These are phyloP conservation scores for Albula goreensis DNA, from an alignment of 2,113 vertebrate species.

Conservation along the genomic window DNA sequence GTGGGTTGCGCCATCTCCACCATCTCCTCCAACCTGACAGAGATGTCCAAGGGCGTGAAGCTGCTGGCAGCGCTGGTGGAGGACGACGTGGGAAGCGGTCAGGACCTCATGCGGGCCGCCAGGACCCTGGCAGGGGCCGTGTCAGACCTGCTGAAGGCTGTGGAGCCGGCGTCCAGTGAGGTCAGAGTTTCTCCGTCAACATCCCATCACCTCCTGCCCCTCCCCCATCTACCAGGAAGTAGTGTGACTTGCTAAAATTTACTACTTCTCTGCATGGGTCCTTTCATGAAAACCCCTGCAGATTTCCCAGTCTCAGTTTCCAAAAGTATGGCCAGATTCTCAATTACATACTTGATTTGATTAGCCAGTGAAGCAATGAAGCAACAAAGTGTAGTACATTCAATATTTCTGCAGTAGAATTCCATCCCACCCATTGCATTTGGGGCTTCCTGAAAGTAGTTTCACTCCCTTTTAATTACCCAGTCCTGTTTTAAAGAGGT, in stretches of 20 bases:
- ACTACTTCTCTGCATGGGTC: neutral
- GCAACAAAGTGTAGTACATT: neutral
- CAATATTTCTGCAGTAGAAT: neutral
- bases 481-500: neutral
- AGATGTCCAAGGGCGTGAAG: slow-evolving; percentile 98
- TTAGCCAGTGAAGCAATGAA: neutral
- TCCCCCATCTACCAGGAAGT: slow-evolving; percentile 10
- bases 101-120: slow-evolving; percentile 91
- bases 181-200: slow-evolving; percentile 60
- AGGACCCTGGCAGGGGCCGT: slow-evolving; percentile 90
- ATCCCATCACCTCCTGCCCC: slow-evolving; percentile 16
- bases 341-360: neutral
- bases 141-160: slow-evolving; percentile 91
- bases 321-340: neutral
- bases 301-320: neutral
- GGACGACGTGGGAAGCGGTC: slow-evolving; percentile 91
- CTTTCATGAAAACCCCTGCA: neutral
- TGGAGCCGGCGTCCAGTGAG: slow-evolving; percentile 93
- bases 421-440: neutral
- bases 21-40: slow-evolving; percentile 97
- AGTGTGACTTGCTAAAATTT: too few relatives aligned
- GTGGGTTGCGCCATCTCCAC: slow-evolving; percentile 98
- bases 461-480: neutral
- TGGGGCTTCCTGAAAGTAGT: neutral
- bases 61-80: slow-evolving; percentile 94